Evolutionary conservation across 2,797 vertebrate species (phyloP).

Genomic region (Schizopygopsis pylzovi): DNA sequence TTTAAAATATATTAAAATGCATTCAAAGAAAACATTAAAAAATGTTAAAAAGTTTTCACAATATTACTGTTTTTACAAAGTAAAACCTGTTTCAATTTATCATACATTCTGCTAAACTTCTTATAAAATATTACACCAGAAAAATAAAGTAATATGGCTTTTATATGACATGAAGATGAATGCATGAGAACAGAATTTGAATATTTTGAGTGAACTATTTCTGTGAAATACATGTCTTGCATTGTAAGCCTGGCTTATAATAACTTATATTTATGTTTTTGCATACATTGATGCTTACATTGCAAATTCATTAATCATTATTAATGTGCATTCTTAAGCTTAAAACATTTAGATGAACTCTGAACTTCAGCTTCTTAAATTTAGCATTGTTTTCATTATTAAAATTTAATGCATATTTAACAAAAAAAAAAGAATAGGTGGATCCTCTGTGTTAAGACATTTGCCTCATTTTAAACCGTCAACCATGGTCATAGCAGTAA

Average conservation of each 20-base stretch:
- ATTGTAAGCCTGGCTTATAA: background rate
- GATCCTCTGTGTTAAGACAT: background rate
- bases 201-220: background rate
- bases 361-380: background rate
- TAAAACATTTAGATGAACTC: background rate
- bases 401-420: background rate
- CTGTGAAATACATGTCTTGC: background rate
- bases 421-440: background rate
- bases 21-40: background rate
- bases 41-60: background rate
- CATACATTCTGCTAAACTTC: background rate
- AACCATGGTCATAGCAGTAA: background rate
- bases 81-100: background rate
- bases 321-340: background rate
- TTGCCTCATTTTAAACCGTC: background rate
- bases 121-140: background rate
- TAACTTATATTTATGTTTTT: background rate
- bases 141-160: background rate
- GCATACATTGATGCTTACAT: background rate
- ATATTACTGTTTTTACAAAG: too few relatives aligned
- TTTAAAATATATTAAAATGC: background rate
- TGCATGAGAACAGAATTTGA: background rate
- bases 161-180: background rate
- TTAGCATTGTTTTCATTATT: background rate
- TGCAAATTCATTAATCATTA: too few relatives aligned